Conservation (phyloP, 1,140 invertebrate genomes). For the Goniozus legneri region DNA sequence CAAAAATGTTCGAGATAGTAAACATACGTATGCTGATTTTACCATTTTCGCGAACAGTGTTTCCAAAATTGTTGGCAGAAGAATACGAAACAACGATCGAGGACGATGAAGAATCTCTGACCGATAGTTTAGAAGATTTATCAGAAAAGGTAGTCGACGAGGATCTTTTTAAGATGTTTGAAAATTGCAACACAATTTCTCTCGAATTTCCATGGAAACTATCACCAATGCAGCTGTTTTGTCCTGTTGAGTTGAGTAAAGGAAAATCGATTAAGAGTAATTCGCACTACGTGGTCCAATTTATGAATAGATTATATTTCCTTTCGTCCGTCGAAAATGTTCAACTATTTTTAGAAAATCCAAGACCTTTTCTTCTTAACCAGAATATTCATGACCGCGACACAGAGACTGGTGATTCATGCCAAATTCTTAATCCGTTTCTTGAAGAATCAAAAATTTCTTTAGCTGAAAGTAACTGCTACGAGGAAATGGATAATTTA, state of each 20-base stretch:
- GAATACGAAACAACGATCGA: background rate
- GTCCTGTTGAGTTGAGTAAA: conserved; percentile 58
- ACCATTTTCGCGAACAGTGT: conserved; percentile 44
- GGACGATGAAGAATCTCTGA: conserved; percentile 11
- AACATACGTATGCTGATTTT: conserved; percentile 45
- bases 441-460: too few relatives aligned
- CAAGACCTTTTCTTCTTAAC: conserved; percentile 57
- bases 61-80: conserved; percentile 33
- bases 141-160: conserved; percentile 24
- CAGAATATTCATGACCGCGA: too few relatives aligned
- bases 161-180: conserved; percentile 33
- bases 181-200: conserved; percentile 23
- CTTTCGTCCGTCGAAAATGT: conserved; percentile 49
- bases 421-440: too few relatives aligned
- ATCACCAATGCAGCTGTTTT: conserved; percentile 58
- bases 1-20: conserved; percentile 51
- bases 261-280: conserved; percentile 48
- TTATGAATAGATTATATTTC: conserved; percentile 60
- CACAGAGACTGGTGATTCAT: too few relatives aligned
- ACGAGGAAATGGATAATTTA: too few relatives aligned
- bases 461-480: too few relatives aligned
- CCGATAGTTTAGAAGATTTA: conserved; percentile 14
- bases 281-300: conserved; percentile 53
- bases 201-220: conserved; percentile 40
- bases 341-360: conserved; percentile 57